These are phyloP conservation scores for Elgaria multicarinata DNA, from an alignment of 2,113 vertebrate genomes.

Conservation along the genomic window DNA sequence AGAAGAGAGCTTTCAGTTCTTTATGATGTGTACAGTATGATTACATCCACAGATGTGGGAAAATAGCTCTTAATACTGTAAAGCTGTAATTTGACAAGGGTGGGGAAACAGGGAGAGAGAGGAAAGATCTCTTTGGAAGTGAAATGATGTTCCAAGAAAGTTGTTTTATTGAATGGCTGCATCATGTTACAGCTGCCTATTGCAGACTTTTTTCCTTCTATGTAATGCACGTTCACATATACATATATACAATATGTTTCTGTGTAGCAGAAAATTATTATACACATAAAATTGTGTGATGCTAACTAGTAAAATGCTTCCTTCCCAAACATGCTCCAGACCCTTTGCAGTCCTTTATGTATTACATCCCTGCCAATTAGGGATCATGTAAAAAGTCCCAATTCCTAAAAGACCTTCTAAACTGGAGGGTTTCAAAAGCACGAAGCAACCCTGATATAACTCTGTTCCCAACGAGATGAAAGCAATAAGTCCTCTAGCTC, in stretches of 20 bases:
- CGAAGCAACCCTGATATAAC: accelerated
- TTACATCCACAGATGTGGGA: constrained; percentile 26
- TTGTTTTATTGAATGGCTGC: constrained; percentile 62
- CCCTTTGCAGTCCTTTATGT: constrained; percentile 25
- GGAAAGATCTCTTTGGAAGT: constrained; percentile 28
- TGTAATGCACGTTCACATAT: constrained; percentile 40
- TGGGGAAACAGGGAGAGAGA: accelerated
- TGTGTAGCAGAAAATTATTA: constrained; percentile 38
- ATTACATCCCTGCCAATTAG: neutral
- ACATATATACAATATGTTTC: constrained; percentile 38
- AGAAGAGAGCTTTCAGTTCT: constrained; percentile 50
- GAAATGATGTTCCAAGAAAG: constrained; percentile 44
- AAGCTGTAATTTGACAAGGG: neutral
- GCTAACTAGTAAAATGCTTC: constrained; percentile 57
- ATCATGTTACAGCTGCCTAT: constrained; percentile 53
- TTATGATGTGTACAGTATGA: constrained; percentile 42
- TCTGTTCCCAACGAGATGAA: neutral
- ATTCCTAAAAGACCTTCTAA: neutral
- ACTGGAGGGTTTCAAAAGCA: constrained; percentile 8
- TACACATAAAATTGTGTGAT: constrained; percentile 51
- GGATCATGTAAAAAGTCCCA: constrained; percentile 16
- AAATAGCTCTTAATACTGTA: constrained; percentile 34
- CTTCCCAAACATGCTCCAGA: constrained; percentile 43
- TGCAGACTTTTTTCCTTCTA: constrained; percentile 43
- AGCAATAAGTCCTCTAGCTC: neutral